Conservation (phyloP, 53 echinoderm and acorn worm species). For the Echinometra lucunter region DNA sequence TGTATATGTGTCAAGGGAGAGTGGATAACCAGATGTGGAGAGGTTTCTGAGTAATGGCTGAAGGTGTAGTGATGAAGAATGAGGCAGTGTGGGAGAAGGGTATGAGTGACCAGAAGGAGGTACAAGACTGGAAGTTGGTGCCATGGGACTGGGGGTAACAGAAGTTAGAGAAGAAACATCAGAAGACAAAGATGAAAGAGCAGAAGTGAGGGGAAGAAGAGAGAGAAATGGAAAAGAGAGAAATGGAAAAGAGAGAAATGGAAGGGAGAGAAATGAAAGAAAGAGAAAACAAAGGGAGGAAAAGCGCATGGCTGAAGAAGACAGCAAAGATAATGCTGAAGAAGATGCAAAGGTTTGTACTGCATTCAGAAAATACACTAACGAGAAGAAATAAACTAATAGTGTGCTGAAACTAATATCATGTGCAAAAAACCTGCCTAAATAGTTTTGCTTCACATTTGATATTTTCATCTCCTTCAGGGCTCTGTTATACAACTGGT, state of each 20-base stretch:
- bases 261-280: neutral
- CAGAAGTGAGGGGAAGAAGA: neutral
- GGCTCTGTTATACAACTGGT: neutral
- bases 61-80: neutral
- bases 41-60: neutral
- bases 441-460: neutral
- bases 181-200: neutral
- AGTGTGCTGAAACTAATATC: neutral
- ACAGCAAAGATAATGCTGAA: neutral
- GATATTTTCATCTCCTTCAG: neutral
- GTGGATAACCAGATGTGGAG: neutral
- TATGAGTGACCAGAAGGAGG: neutral
- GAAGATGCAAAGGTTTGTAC: neutral
- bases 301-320: neutral
- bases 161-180: neutral
- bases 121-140: neutral
- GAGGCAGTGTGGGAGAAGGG: neutral
- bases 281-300: neutral
- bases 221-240: neutral
- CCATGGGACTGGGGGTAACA: neutral
- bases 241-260: neutral
- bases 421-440: neutral
- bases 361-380: neutral
- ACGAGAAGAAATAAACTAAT: conserved; percentile 1
- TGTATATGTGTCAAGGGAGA: neutral